Evolutionary conservation across 2,888 invertebrate genomes (phyloP), one percentile per base, ranked within the genome.

Genomic region (Sussaba pulchella): DNA sequence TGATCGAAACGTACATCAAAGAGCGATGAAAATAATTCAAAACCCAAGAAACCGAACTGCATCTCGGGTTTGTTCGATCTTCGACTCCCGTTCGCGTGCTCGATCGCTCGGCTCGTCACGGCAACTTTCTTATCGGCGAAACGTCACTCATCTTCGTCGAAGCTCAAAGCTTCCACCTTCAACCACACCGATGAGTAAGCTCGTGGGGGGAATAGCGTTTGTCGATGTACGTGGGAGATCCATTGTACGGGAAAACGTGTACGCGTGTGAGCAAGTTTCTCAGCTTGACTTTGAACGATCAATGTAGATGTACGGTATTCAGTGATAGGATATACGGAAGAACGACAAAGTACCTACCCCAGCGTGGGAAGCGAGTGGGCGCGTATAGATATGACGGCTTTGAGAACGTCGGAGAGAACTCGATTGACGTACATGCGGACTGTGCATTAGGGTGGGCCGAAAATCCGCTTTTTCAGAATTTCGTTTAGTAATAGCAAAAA

Each of bases 91-190:
- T 64, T 31, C 45, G 26, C 31, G 24, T 9, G 10, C 31, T 64
- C 26, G 45, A 31, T 64, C 47, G 26, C 17, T 64, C 26, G 1
- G 4, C 17, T 45, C 64, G 31, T 31, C 64, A 17, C 1, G 41
- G 31, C 64, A 21, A 64, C 64, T 45, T 64, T 64, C 71, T 43
- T 72, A 78, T 78, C 69, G 78, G 57, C 41, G 26, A 67, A 59
- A 43, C 63, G 69, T 41, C 78, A 78, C 61, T 69, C 67, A 31
- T 43, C 78, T 61, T 50, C 45, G 31, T 47, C 39, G 36, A 14
- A 14, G 31, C 31, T 9, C 57, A 31, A 9, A 57, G 31, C 57
- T 6, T 24, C 21, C 17, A 21, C 10, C 26, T 24, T 26, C 26
- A 26, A 24, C 54, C 52, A 47, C 43, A 17, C 47, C 47, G 64